These are phyloP conservation scores for Odontomyia ornata DNA, from an alignment of 2,888 invertebrate species.

Conservation along the genomic window DNA sequence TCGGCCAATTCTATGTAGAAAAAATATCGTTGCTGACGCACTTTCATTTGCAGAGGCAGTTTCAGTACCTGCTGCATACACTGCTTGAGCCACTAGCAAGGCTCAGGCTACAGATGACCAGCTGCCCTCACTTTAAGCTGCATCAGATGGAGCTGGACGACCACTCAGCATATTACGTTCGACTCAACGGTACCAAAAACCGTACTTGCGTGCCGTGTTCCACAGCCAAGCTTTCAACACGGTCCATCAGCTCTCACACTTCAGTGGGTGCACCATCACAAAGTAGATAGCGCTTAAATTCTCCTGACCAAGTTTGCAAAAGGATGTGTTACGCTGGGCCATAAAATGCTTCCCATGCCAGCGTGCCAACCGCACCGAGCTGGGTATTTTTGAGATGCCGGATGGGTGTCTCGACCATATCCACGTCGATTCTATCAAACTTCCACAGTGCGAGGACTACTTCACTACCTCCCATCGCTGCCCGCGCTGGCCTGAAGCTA, in stretches of 20 bases:
- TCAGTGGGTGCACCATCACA: not conserved
- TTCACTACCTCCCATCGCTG: not conserved
- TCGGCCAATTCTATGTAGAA: too few species aligned
- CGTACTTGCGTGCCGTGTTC: not conserved
- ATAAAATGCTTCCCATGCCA: too few species aligned
- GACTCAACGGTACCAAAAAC: not conserved
- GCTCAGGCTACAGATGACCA: not conserved
- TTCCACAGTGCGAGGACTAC: conserved; percentile 8
- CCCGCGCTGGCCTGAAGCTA: not conserved
- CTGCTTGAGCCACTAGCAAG: not conserved
- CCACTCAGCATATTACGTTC: not conserved
- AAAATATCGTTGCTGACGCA: not conserved
- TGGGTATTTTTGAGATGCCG: not conserved
- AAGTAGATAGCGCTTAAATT: not conserved
- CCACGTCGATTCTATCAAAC: conserved; percentile 1
- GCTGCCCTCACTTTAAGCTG: not conserved
- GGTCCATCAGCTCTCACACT: too few species aligned
- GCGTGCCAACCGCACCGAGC: not conserved
- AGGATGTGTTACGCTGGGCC: too few species aligned
- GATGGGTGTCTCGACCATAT: too few species aligned
- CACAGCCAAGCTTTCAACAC: not conserved
- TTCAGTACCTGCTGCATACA: not conserved
- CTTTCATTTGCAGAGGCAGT: not conserved
- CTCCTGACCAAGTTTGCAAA: not conserved
- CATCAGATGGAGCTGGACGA: not conserved